Base-by-base conservation (phyloP, 2,888 invertebrate species). In the Notodonta ziczac region DNA sequence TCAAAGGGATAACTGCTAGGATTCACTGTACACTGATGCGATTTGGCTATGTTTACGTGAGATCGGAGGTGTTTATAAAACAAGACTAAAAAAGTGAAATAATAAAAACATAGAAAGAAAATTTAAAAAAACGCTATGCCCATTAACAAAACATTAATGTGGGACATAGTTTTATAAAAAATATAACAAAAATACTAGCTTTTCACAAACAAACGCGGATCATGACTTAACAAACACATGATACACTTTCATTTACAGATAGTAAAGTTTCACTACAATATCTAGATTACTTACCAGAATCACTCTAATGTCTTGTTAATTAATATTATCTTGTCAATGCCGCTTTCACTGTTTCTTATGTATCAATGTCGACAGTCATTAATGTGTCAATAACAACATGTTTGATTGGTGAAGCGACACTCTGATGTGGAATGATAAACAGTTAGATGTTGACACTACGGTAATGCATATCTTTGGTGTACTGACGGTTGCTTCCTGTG, bases 341-440 rank as follows among this genome's bases (percentile, higher is more conserved):
- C 58, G 64, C 72, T 71, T 71, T 71, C 71, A 58, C 71, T 62
- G 50, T 53, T 35, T 56, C 59, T 65, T 53, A 42, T 57, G 14
- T 48, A 57, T 48, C 57, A 35, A 32, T 24, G 35, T 57, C 39
- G 39, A 63, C 65, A 50, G 59, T 16, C 59, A 58, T 50, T 60
- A 62, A 67, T 67, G 60, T 55, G 67, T 70, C 69, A 67, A 62
- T 70, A 55, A 60, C 16, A 51, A n/a, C 16, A 39, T 55, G 13
- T 13, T 58, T 59, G 61, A 13, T 0, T 12, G 24, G 61, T 70
- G 70, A 63, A 32, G 55, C 14, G 42, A 42, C 42, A 44, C 16
- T 2, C 1, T 16, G 39, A 39, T 39, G 54, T 39, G 39, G 54
- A 39, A 39, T 54, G 54, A 54, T 35, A 46, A 57, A 48, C 48